Conservation (phyloP, 1,140 invertebrate genomes). For the silkworm (Bombyx mori) region DNA sequence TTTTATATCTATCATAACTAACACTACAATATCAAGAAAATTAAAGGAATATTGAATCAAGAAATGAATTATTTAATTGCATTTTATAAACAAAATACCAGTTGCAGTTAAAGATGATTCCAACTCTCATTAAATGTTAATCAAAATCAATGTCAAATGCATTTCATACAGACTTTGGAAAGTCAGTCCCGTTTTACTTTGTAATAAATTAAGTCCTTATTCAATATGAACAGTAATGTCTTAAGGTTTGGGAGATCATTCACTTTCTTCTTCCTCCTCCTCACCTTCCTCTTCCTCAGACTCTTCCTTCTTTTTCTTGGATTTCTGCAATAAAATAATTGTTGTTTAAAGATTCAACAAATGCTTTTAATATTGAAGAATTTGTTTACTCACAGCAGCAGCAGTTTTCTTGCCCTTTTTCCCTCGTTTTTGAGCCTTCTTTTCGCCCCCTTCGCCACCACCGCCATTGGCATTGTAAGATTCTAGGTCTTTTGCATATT, state of each 20-base stretch:
- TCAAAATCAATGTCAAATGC: slow-evolving; percentile 6
- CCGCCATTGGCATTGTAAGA: slow-evolving; percentile 86
- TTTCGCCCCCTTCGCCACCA: slow-evolving; percentile 68
- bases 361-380: slow-evolving; percentile 3
- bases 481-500: slow-evolving; percentile 89
- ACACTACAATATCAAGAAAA: slow-evolving; percentile 4
- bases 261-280: slow-evolving; percentile 70
- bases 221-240: slow-evolving; percentile 70
- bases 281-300: slow-evolving; percentile 67
- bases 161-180: slow-evolving; percentile 62
- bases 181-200: slow-evolving; percentile 65
- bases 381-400: slow-evolving; percentile 46
- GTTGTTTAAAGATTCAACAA: neutral
- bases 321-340: slow-evolving; percentile 38
- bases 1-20: slow-evolving; percentile 30
- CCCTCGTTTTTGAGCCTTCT: slow-evolving; percentile 69
- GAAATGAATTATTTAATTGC: too few relatives aligned
- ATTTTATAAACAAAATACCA: too few relatives aligned
- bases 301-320: slow-evolving; percentile 72
- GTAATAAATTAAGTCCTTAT: slow-evolving; percentile 73
- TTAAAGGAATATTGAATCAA: neutral
- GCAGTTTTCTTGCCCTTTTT: slow-evolving; percentile 70
- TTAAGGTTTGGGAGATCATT: slow-evolving; percentile 64
- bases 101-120: too few relatives aligned
- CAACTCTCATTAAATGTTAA: slow-evolving; percentile 3